Base-by-base conservation (phyloP, 2,113 vertebrate genomes). In the Varanus salvator region DNA sequence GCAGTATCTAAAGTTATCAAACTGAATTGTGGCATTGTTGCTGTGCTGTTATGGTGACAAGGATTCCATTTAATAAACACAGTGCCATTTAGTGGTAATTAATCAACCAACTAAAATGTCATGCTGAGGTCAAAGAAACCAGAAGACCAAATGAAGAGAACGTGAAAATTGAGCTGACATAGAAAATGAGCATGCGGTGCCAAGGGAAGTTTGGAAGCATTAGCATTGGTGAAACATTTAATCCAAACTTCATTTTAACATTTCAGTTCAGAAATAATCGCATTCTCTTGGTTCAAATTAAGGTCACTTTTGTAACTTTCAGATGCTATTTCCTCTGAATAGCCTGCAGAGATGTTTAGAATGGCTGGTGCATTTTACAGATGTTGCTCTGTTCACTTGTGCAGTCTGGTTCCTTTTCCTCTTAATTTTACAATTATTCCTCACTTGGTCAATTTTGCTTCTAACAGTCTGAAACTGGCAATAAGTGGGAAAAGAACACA, bases 1-100 rank as follows among this genome's bases (percentile, higher is more conserved):
- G 48, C 64, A 87, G 64, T 97, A 96, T 97, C 97, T 97, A 97
- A 97, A 97, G 95, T 96, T 97, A 98, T 97, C 94, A 93, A 95
- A 95, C 95, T 98, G 97, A 98, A 98, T 98, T 95, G 92, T 90
- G 89, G 95, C 94, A 96, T 97, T 98, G 97, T 97, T 94, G 89
- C 96, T 85, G 85, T 92, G 93, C 94, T 95, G 87, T 95, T 95
- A 95, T 12, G 71, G 94, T 95, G 97, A 96, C 96, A 97, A 96
- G 96, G 96, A 93, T 95, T 95, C 95, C 93, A 95, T 96, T 97
- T 97, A 97, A 97, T 97, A 96, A 96, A 96, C 83, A 71, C 91
- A 95, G 93, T 94, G 93, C 95, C 95, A 94, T 97, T 97, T 97
- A 97, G 96, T 94, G 94, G 96, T 90, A 93, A 97, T 98, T 97